Conservation (phyloP, 2,113 vertebrate species). For the Odobenus rosmarus region DNA sequence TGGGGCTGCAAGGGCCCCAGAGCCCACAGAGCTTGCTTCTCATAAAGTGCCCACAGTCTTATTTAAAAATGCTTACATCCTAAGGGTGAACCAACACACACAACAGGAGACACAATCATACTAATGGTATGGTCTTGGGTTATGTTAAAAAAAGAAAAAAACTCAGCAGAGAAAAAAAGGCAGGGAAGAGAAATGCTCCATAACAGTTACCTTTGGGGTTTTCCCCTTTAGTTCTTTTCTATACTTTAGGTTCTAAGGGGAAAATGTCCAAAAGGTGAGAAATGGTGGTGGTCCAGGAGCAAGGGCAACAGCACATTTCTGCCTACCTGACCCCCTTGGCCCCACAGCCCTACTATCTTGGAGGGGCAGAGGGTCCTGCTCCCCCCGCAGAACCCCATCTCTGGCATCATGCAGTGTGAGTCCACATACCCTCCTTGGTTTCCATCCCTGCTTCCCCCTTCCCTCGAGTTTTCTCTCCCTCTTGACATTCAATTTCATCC, state of each 20-base stretch:
- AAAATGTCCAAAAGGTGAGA: not conserved
- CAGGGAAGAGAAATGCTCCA: not conserved
- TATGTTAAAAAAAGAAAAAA: not conserved
- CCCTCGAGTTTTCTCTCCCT: not conserved
- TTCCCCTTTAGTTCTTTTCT: not conserved
- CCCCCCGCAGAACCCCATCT: accelerated
- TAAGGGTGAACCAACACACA: not conserved
- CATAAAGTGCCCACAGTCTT: accelerated
- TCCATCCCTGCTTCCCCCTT: accelerated
- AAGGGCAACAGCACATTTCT: not conserved
- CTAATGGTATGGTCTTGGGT: not conserved
- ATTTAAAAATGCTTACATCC: not conserved
- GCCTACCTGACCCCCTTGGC: not conserved
- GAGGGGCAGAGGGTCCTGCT: not conserved
- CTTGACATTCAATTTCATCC: slow-evolving; percentile 68
- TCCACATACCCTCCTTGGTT: not conserved
- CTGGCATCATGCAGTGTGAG: accelerated
- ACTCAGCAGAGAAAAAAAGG: not conserved
- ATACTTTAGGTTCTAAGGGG: not conserved
- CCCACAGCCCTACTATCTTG: accelerated
- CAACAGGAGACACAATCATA: accelerated
- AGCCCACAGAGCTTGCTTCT: accelerated
- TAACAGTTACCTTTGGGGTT: not conserved
- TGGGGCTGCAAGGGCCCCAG: not conserved
- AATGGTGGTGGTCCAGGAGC: not conserved